These are phyloP conservation scores for Drosophila pectinifera DNA, from an alignment of 1,140 invertebrate species.

Conservation along the genomic window DNA sequence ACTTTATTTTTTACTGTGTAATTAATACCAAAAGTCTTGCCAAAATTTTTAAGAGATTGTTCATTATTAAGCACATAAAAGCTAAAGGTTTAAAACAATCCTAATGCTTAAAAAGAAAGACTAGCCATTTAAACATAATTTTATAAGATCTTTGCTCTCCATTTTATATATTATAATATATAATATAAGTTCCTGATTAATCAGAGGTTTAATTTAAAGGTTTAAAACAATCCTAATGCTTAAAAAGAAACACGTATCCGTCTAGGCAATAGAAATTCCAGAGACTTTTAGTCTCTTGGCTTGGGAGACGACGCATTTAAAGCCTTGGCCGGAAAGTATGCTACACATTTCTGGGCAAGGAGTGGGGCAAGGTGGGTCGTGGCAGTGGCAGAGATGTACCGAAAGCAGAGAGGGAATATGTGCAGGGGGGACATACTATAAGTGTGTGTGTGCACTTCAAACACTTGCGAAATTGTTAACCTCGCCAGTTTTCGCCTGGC, in stretches of 20 bases:
- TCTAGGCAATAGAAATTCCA: constrained; percentile 9
- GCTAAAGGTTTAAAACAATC: background rate
- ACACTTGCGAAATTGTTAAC: constrained; percentile 41
- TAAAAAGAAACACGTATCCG: rapidly evolving
- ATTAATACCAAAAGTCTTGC: background rate
- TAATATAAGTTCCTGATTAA: background rate
- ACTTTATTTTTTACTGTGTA: background rate
- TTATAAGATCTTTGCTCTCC: too few species aligned
- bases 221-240: too few species aligned
- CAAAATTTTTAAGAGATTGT: background rate
- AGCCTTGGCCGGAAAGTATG: constrained; percentile 29
- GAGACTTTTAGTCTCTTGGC: constrained; percentile 8
- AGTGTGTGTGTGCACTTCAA: constrained; percentile 35
- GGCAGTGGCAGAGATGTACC: background rate
- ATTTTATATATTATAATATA: background rate
- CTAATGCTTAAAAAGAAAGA: rapidly evolving
- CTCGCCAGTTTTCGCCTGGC: constrained; percentile 21
- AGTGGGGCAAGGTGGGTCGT: constrained; percentile 4
- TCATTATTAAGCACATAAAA: background rate
- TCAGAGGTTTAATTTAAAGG: background rate
- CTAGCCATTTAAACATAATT: too few species aligned
- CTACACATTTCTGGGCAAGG: constrained; percentile 22
- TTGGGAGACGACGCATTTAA: constrained; percentile 29
- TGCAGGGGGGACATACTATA: background rate
- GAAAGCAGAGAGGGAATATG: background rate